Evolutionary conservation across 2,888 invertebrate species (phyloP).

Genomic region (Sesamia inferens): DNA sequence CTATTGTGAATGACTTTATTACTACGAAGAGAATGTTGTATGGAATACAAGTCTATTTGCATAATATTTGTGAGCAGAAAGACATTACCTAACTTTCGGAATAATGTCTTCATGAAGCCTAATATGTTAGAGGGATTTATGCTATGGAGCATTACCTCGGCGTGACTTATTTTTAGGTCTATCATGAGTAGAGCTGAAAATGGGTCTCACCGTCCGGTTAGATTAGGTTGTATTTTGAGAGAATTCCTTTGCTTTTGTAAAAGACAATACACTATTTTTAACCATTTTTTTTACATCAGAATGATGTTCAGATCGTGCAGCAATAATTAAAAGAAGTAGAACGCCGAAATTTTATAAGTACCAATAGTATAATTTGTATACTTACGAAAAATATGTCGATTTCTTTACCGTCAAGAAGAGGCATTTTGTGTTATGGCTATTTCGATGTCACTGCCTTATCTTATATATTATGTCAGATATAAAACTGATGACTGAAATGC

Average conservation of each 20-base stretch:
- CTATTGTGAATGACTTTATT: background rate
- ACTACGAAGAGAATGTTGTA: background rate
- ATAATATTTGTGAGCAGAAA: no score
- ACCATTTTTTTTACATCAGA: background rate
- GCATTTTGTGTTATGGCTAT: constrained; percentile 72
- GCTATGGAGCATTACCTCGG: background rate
- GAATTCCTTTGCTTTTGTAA: background rate
- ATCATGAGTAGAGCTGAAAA: no score
- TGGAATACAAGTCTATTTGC: background rate
- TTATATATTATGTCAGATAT: constrained; percentile 2
- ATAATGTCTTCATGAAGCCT: background rate
- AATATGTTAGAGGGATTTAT: background rate
- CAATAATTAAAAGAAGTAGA: background rate
- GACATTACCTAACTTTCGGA: background rate
- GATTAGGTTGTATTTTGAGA: background rate
- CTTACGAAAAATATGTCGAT: constrained; percentile 89
- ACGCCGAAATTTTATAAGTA: background rate
- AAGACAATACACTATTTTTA: background rate
- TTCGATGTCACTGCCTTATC: background rate
- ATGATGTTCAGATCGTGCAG: background rate
- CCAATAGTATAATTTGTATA: constrained; percentile 55
- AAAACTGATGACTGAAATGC: background rate
- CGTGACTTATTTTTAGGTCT: background rate
- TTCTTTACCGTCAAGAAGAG: constrained; percentile 85
- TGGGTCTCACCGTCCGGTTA: background rate